Evolutionary conservation across 2,797 vertebrate genomes (phyloP).

Genomic region (Centropyge bicolor): DNA sequence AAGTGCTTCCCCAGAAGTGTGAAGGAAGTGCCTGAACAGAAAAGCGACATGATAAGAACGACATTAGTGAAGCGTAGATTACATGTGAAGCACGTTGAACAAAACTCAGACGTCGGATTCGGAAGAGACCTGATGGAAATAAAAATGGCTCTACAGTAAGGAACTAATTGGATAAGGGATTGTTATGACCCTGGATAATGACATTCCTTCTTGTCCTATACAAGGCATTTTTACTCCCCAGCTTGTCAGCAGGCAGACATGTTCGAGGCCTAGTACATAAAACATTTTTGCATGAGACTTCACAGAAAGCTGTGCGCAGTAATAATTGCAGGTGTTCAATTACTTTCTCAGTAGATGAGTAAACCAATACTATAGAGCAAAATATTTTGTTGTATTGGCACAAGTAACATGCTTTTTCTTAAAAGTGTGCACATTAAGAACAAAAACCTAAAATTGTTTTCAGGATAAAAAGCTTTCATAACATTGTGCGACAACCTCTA

Average conservation of each 20-base stretch:
- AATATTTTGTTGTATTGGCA: slow-evolving; percentile 78
- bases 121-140: background rate
- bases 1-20: slow-evolving; percentile 5
- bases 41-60: slow-evolving; percentile 16
- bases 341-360: slow-evolving; percentile 36
- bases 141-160: background rate
- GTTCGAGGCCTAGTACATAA: slow-evolving; percentile 30
- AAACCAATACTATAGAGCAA: slow-evolving; percentile 72
- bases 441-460: slow-evolving; percentile 32
- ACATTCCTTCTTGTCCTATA: slow-evolving; percentile 10
- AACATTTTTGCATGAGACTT: slow-evolving; percentile 28
- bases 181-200: background rate
- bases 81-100: slow-evolving; percentile 17
- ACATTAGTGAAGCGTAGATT: slow-evolving; percentile 23
- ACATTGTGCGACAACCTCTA: background rate
- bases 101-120: slow-evolving; percentile 23
- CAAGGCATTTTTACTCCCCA: slow-evolving; percentile 34
- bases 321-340: slow-evolving; percentile 45
- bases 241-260: slow-evolving; percentile 33
- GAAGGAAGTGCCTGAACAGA: slow-evolving; percentile 14
- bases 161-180: slow-evolving; percentile 1
- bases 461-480: slow-evolving; percentile 1
- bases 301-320: slow-evolving; percentile 31
- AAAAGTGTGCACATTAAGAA: slow-evolving; percentile 66
- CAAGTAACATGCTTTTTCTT: slow-evolving; percentile 70